These are phyloP conservation scores for Apamea anceps DNA, from an alignment of 2,888 invertebrate genomes.

Conservation along the genomic window DNA sequence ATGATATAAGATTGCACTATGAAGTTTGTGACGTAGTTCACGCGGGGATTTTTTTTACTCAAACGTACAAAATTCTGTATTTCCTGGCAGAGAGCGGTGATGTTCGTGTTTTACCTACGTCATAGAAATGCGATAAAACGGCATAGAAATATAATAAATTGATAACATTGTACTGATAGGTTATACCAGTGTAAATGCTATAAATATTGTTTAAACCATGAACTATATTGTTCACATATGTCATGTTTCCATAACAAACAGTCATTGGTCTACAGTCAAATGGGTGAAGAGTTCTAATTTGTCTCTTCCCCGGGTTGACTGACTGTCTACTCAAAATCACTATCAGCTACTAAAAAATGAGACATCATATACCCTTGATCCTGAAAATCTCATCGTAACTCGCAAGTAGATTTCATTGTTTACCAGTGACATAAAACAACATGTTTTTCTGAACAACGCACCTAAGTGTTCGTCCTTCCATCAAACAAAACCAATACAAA, in stretches of 20 bases:
- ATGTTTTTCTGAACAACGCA: neutral
- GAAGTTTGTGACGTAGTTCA: slow-evolving; percentile 6
- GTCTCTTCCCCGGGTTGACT: neutral
- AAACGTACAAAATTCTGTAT: slow-evolving; percentile 3
- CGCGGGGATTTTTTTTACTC: slow-evolving; percentile 37
- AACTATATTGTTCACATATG: no score
- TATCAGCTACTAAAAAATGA: no score
- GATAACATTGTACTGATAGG: neutral
- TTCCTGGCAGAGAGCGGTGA: neutral
- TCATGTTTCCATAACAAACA: neutral
- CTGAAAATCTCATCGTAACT: neutral
- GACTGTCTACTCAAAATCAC: no score
- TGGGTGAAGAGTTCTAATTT: neutral
- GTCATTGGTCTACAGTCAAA: no score
- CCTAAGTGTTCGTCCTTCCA: neutral
- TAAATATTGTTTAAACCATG: no score
- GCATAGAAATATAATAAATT: neutral
- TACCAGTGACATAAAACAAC: neutral
- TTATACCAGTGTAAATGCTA: neutral
- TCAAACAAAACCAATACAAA: slow-evolving; percentile 9
- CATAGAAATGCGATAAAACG: neutral
- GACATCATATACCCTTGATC: no score
- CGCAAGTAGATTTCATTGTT: neutral
- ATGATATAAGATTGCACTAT: neutral
- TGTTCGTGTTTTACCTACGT: neutral